Conservation (phyloP, 2,113 vertebrate species). For the Saimiri boliviensis region DNA sequence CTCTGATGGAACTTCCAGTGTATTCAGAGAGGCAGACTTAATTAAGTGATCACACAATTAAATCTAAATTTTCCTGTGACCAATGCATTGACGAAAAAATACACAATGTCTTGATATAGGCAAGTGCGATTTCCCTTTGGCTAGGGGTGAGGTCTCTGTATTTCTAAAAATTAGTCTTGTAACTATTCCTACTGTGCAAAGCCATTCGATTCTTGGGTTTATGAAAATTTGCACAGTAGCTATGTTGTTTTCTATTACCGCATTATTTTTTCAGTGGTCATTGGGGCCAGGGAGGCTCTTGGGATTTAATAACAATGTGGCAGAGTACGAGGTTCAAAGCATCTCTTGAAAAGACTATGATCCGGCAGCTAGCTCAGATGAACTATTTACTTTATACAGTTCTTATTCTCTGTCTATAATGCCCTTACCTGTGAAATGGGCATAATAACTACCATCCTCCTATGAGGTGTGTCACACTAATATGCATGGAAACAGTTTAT, state of each 20-base stretch:
- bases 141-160: neutral
- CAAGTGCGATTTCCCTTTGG: slow-evolving; percentile 9
- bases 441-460: neutral
- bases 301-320: neutral
- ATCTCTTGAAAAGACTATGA: neutral
- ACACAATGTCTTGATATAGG: neutral
- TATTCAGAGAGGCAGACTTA: slow-evolving; percentile 47
- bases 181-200: neutral
- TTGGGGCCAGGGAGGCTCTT: neutral
- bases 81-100: slow-evolving; percentile 23
- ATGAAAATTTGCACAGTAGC: neutral
- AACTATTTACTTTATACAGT: neutral
- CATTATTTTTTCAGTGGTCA: neutral
- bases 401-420: neutral
- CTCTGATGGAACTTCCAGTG: slow-evolving; percentile 35
- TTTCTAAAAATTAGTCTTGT: neutral
- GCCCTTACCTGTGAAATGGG: neutral
- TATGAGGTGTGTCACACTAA: neutral
- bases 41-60: slow-evolving; percentile 74
- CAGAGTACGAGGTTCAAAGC: neutral
- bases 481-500: neutral
- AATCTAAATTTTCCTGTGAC: slow-evolving; percentile 33
- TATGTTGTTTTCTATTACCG: neutral
- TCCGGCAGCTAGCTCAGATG: neutral
- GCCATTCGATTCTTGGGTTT: neutral